Base-by-base conservation (phyloP, 2,888 invertebrate genomes). In the Drosophila mulleri region DNA sequence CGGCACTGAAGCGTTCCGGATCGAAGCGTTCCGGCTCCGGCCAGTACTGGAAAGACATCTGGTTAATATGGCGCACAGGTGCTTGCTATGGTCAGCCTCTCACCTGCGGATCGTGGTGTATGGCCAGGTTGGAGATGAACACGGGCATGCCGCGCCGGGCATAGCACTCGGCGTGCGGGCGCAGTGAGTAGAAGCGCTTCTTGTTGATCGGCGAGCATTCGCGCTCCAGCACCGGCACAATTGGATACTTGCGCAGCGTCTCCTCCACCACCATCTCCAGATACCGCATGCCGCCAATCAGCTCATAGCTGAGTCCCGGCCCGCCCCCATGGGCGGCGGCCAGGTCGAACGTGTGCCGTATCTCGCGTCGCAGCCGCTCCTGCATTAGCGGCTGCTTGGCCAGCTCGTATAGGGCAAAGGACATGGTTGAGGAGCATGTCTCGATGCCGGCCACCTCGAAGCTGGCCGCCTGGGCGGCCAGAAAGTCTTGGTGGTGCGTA, bases 241-340 rank as follows among this genome's bases (percentile, higher is more conserved):
- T 87, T 9, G 93, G 93, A 82, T 93, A 93, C 64, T 91, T 82
- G 48, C 93, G 89, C 39, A 93, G 73, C 6, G 91, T 91, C 78
- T 93, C 93, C 65, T 90, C 88, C 23, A 92, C 88, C 2, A 94
- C 93, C 93, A 92, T 93, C 65, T 93, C 92, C 66, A 94, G 80
- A 72, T 94, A 94, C 4, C 86, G 70, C 94, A 94, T 93, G 39
- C 91, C 84, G 26, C 87, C 81, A 3, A 94, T 79, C 2, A 88
- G 83, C 16, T 94, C 93, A 58, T 93, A 94, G 35, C 90, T 92
- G 2, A 94, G 53, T 7, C 90, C 79, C 0, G 57, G 47, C 0
- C 63, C 71, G 1, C 35, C 37, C 16, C n/a, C 47, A 8, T 60
- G 48, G 0, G 59, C 61, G 80, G 78, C 50, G 0, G 70, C 65